A percentile compares a stretch with the other conserved stretches of the same genome.
Conservation (phyloP, 2,888 invertebrate genomes). For the Trypoxylon attenuatum region DNA sequence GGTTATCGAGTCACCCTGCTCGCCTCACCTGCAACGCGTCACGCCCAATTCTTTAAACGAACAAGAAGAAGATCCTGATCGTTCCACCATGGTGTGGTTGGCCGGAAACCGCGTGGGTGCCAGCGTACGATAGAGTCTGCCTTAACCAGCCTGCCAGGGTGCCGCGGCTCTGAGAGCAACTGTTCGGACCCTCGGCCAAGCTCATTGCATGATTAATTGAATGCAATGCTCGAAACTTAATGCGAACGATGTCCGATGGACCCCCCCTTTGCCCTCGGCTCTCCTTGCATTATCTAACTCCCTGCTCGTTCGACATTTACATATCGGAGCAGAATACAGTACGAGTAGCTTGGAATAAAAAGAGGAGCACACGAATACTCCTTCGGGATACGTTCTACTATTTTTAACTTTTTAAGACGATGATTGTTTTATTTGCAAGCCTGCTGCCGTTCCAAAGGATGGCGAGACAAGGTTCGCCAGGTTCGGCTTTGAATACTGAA, state of each 20-base stretch:
- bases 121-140: not conserved
- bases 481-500: too few species aligned
- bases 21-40: slow-evolving; percentile 54
- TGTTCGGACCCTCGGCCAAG: not conserved
- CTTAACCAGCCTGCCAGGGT: not conserved
- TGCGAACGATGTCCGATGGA: not conserved
- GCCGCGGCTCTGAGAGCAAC: not conserved
- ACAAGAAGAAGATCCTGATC: slow-evolving; percentile 23
- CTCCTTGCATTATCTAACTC: not conserved
- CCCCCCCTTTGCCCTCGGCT: not conserved
- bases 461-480: too few species aligned
- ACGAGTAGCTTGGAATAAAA: not conserved
- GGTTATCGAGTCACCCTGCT: slow-evolving; percentile 65
- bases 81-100: slow-evolving; percentile 1
- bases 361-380: too few species aligned
- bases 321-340: not conserved
- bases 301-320: not conserved
- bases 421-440: too few species aligned
- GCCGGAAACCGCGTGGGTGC: slow-evolving; percentile 37
- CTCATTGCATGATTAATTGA: not conserved
- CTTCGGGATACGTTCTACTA: too few species aligned
- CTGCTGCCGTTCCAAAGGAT: too few species aligned
- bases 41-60: slow-evolving; percentile 51
- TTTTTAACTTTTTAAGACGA: too few species aligned
- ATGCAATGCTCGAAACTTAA: not conserved